phyloP scores from a whole-genome alignment of 53 echinoderm and acorn worm species.

The Paelopatides confundens region DNA sequence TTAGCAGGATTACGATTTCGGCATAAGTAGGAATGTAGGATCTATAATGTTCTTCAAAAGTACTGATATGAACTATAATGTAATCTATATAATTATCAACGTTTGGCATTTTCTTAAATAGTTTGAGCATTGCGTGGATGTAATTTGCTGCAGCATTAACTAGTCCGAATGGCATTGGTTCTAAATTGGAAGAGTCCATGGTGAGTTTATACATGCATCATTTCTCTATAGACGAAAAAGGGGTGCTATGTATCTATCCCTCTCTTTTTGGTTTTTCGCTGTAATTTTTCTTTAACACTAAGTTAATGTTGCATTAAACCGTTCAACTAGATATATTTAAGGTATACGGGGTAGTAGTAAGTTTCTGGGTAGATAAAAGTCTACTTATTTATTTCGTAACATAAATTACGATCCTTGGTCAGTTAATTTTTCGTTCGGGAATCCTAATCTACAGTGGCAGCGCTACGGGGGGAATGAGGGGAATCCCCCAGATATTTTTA shows the following conservation, averaged over 20 bases:
- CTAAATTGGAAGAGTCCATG: conserved; percentile 65
- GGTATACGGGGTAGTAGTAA: conserved; percentile 30
- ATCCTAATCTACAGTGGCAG: too few relatives aligned
- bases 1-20: conserved; percentile 25
- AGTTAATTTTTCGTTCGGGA: conserved; percentile 42
- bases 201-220: conserved; percentile 69
- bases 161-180: conserved; percentile 78
- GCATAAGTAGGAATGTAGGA: conserved; percentile 43
- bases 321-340: conserved; percentile 18
- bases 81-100: conserved; percentile 73
- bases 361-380: too few relatives aligned
- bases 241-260: neutral
- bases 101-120: conserved; percentile 55
- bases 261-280: conserved; percentile 44
- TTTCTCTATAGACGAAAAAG: conserved; percentile 27
- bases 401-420: conserved; percentile 57
- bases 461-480: too few relatives aligned
- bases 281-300: conserved; percentile 44
- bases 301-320: conserved; percentile 39
- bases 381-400: conserved; percentile 53
- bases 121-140: conserved; percentile 61
- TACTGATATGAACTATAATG: conserved; percentile 53
- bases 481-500: too few relatives aligned
- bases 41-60: conserved; percentile 68
- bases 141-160: conserved; percentile 72